phyloP scores from a whole-genome alignment of 2,888 invertebrate species.

The Nemotelus pantherinus region DNA sequence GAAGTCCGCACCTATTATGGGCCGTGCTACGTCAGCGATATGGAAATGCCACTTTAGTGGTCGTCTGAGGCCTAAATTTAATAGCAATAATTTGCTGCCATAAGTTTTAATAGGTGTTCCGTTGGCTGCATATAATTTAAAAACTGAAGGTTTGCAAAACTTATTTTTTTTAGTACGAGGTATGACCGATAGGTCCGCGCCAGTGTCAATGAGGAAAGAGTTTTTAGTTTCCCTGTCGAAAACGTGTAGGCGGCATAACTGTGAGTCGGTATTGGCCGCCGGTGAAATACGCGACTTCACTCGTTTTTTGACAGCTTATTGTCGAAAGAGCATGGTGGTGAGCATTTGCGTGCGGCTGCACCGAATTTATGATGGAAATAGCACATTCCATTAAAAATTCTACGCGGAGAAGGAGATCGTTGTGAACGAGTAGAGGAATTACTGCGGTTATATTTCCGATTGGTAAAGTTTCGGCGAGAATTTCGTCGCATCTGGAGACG shows the following conservation, averaged over 20 bases:
- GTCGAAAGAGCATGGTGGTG: background rate
- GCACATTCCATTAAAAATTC: background rate
- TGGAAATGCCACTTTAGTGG: conserved; percentile 43
- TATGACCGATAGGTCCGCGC: conserved; percentile 4
- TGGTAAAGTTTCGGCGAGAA: too few relatives aligned
- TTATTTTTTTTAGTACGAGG: background rate
- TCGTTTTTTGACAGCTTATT: background rate
- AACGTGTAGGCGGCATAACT: background rate
- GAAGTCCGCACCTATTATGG: conserved; percentile 48
- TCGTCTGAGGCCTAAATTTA: conserved; percentile 47
- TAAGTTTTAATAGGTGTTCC: conserved; percentile 32
- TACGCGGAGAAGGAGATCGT: too few relatives aligned
- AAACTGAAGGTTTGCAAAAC: too few relatives aligned
- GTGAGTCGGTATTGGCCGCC: background rate
- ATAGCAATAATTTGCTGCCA: conserved; percentile 21
- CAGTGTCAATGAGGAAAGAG: conserved; percentile 38
- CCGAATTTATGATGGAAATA: conserved; percentile 4
- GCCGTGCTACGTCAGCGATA: conserved; percentile 45
- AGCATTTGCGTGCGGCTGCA: background rate
- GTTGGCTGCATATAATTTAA: conserved; percentile 11
- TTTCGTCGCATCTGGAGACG: too few relatives aligned
- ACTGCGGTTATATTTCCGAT: too few relatives aligned
- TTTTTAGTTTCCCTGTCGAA: background rate
- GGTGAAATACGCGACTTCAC: background rate
- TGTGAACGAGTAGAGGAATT: too few relatives aligned